Evolutionary conservation across 1,140 invertebrate species (phyloP), one percentile per base, ranked within the genome.

Genomic region (Holcopasites calliopsidis): DNA sequence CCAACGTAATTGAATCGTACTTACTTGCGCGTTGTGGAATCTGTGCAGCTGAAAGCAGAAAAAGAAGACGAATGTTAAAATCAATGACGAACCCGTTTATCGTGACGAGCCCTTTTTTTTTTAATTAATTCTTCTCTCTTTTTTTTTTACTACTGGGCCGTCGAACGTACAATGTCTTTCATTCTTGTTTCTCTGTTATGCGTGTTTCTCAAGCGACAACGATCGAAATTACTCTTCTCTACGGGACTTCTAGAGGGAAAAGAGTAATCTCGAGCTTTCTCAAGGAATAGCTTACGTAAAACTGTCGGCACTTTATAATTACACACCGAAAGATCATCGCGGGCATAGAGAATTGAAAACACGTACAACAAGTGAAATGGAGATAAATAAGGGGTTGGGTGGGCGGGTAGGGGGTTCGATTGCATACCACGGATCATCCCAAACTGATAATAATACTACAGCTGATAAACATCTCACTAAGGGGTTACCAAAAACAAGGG

Each of bases 21-120:
- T 96, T 93, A 96, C 95, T 95, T 93, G 94, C 95, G 93, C 96
- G 95, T 93, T 97, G 96, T 89, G 96, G 96, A 92, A 97, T 96
- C 94, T 97, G 96, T 90, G 96, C 95, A 93, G 96, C 96, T 96
- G 94, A 87, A 96, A 96, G 91, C 94, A 93, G 93, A 93, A 92
- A 92, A 91, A 90, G 89, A 90, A 88, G 77, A 77, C 73, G 54
- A 55, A 79, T 77, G 76, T 86, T n/a, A n/a, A 42, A 86, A 85
- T 90, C 85, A 88, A 79, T 77, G 58, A 54, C 26, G 65, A 69
- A 65, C 23, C 40, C 28, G 49, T 73, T 54, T 21, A 58, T 23
- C 47, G 40, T 26, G 49, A 83, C 81, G 79, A 80, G 72, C 60
- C 72, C 49, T 35, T 35, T 1, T 28, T 2, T 50, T 0, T 18